Percentiles rank a stretch among this genome's conserved stretches.
These are phyloP conservation scores for Esox niger DNA, from an alignment of 2,113 vertebrate genomes.

Conservation along the genomic window DNA sequence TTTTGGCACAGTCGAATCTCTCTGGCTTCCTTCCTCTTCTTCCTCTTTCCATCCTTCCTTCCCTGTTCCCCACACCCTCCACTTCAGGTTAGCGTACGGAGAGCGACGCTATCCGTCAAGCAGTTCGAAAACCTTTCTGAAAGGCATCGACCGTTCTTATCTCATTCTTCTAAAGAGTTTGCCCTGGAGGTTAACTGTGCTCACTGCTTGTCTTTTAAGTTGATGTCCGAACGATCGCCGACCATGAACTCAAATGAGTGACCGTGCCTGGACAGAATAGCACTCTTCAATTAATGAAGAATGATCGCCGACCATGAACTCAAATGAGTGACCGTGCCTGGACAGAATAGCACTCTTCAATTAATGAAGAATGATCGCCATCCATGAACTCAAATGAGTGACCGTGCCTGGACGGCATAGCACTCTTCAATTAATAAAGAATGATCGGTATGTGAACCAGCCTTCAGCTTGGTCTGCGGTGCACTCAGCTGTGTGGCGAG, in stretches of 20 bases:
- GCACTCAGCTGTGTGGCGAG: neutral
- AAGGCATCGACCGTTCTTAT: slow-evolving; percentile 27
- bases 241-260: too few species aligned
- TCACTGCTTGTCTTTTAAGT: neutral
- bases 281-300: too few species aligned
- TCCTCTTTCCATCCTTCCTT: slow-evolving; percentile 81
- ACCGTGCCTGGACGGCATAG: too few species aligned
- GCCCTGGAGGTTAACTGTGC: slow-evolving; percentile 35
- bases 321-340: too few species aligned
- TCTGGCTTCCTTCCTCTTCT: slow-evolving; percentile 75
- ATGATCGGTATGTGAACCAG: too few species aligned
- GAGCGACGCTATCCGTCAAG: slow-evolving; percentile 50
- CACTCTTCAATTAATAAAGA: too few species aligned
- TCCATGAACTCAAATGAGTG: too few species aligned
- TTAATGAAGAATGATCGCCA: too few species aligned
- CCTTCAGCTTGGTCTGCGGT: neutral
- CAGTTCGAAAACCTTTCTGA: neutral
- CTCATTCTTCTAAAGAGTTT: slow-evolving; percentile 9
- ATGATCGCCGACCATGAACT: too few species aligned
- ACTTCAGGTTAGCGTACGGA: slow-evolving; percentile 48
- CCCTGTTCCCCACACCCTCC: slow-evolving; percentile 59
- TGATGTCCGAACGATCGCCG: too few species aligned
- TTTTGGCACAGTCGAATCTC: slow-evolving; percentile 67
- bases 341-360: too few species aligned
- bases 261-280: too few species aligned